A percentile compares a stretch with the other conserved stretches of the same genome.
phyloP scores from a whole-genome alignment of 2,797 vertebrate genomes.

The Atherinosoma microstoma region DNA sequence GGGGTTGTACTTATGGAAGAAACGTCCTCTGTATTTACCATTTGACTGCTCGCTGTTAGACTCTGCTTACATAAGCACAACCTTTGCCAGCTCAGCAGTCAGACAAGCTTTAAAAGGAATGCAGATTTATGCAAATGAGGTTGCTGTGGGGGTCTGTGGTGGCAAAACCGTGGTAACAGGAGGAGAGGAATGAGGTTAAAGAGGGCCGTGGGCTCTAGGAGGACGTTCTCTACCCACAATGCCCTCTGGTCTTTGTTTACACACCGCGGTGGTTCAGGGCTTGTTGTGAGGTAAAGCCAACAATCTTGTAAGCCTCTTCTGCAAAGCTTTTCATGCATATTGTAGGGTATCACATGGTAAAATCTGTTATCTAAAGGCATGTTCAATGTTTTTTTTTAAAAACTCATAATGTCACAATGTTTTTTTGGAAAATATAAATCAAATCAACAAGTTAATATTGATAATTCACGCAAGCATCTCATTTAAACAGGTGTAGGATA shows the following conservation, averaged over 20 bases:
- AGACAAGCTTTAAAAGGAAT: slow-evolving; percentile 67
- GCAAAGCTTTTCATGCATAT: slow-evolving; percentile 44
- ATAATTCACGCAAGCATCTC: slow-evolving; percentile 14
- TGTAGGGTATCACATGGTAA: slow-evolving; percentile 30
- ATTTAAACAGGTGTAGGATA: slow-evolving; percentile 9
- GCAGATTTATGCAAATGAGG: slow-evolving; percentile 77
- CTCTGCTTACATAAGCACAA: slow-evolving; percentile 75
- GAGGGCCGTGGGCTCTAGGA: slow-evolving; percentile 61
- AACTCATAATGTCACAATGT: slow-evolving; percentile 19
- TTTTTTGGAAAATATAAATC: slow-evolving; percentile 13
- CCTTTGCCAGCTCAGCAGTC: slow-evolving; percentile 77
- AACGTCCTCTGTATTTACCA: slow-evolving; percentile 64
- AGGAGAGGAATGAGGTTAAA: slow-evolving; percentile 76
- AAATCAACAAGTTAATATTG: slow-evolving; percentile 33
- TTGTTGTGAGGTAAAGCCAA: slow-evolving; percentile 55
- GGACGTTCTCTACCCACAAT: slow-evolving; percentile 64
- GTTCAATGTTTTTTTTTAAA: slow-evolving; percentile 18
- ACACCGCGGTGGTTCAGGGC: slow-evolving; percentile 54
- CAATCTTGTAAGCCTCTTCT: slow-evolving; percentile 48
- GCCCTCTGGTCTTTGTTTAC: slow-evolving; percentile 78
- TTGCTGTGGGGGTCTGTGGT: slow-evolving; percentile 65
- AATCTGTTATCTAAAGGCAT: slow-evolving; percentile 9
- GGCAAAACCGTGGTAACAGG: slow-evolving; percentile 70
- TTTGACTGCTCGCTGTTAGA: slow-evolving; percentile 49
- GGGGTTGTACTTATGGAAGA: slow-evolving; percentile 60